Percentiles rank a stretch among this genome's conserved stretches.
These are phyloP conservation scores for Actias luna DNA, from an alignment of 2,888 invertebrate species.

Conservation along the genomic window DNA sequence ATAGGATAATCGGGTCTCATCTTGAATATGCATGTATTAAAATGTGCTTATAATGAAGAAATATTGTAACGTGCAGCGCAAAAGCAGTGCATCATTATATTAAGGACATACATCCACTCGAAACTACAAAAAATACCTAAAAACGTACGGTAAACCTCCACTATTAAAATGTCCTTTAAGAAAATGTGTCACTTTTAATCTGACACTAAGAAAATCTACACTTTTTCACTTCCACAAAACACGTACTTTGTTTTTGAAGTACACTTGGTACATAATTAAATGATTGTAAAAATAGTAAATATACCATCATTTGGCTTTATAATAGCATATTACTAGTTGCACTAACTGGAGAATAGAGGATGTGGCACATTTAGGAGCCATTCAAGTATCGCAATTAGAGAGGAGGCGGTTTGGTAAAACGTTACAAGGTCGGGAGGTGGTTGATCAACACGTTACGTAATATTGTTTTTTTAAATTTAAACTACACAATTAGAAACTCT, in stretches of 20 bases:
- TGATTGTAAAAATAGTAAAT: background rate
- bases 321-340: too few relatives aligned
- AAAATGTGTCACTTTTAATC: background rate
- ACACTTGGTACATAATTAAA: background rate
- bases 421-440: too few relatives aligned
- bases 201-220: background rate
- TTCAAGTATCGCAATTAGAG: too few relatives aligned
- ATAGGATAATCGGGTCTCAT: too few relatives aligned
- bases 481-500: too few relatives aligned
- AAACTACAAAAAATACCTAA: conserved; percentile 27
- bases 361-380: too few relatives aligned
- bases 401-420: too few relatives aligned
- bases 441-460: too few relatives aligned
- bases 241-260: background rate
- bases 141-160: conserved; percentile 18
- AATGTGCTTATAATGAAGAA: conserved; percentile 12
- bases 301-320: too few relatives aligned
- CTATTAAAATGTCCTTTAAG: conserved; percentile 18
- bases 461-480: too few relatives aligned
- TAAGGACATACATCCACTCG: conserved; percentile 53
- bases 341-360: too few relatives aligned
- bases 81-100: conserved; percentile 66
- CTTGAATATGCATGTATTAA: background rate
- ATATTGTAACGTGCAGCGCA: conserved; percentile 51
- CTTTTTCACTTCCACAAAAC: background rate